A percentile compares a stretch with the other conserved stretches of the same genome.
Conservation (phyloP, 2,113 vertebrate species). For the Nibea albiflora region DNA sequence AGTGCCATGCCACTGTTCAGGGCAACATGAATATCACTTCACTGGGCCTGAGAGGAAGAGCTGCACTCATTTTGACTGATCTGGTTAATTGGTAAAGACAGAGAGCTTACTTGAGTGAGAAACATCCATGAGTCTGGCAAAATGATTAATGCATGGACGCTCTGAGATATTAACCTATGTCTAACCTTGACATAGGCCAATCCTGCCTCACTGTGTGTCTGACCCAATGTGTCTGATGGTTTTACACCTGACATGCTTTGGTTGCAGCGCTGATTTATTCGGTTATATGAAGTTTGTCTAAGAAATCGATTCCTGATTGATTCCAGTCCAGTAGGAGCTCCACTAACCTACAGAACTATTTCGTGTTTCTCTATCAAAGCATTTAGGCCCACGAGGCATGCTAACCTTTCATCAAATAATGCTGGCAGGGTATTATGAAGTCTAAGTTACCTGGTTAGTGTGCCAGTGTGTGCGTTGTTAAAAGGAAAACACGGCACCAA, state of each 20-base stretch:
- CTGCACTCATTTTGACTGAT: slow-evolving; percentile 32
- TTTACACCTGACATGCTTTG: neutral
- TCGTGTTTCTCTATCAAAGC: slow-evolving; percentile 7
- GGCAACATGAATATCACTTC: slow-evolving; percentile 22
- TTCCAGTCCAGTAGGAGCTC: neutral
- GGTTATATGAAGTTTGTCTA: neutral
- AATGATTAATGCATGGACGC: slow-evolving; percentile 11
- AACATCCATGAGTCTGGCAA: slow-evolving; percentile 1
- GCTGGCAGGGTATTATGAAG: neutral
- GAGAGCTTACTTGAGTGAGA: slow-evolving; percentile 17
- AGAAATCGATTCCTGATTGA: slow-evolving; percentile 14
- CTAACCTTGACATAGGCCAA: neutral
- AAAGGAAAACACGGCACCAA: neutral
- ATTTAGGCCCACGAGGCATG: slow-evolving; percentile 3
- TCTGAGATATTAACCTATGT: neutral
- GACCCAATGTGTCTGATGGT: neutral
- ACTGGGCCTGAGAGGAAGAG: slow-evolving; percentile 17
- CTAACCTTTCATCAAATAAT: neutral
- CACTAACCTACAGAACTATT: neutral
- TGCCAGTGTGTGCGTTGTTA: neutral
- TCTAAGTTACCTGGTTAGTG: neutral
- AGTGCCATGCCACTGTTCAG: slow-evolving; percentile 26
- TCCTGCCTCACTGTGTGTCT: neutral
- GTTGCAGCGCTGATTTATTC: neutral
- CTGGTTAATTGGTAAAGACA: slow-evolving; percentile 42